Percentiles rank a stretch among this genome's conserved stretches.
Conservation (phyloP, 2,888 invertebrate genomes). For the Leucophenga maculata region DNA sequence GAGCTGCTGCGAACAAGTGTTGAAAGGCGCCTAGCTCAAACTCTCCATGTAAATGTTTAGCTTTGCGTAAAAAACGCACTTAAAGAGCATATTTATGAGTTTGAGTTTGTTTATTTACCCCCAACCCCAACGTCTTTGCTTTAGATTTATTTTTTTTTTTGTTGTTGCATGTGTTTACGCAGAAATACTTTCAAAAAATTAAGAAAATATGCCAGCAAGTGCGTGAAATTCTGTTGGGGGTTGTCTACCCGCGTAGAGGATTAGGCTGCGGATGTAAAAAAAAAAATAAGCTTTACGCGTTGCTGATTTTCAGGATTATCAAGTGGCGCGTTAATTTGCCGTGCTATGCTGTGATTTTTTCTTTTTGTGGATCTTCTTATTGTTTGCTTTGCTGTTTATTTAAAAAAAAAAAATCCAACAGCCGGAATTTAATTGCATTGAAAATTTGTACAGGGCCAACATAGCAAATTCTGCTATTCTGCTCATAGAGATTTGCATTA, state of each 20-base stretch:
- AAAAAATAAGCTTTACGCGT: constrained; percentile 14
- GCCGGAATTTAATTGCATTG: background rate
- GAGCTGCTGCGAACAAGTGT: background rate
- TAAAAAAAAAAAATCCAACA: background rate
- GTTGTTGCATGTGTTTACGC: constrained; percentile 11
- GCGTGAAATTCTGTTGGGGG: background rate
- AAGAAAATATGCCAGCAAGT: constrained; percentile 11
- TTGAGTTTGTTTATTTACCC: background rate
- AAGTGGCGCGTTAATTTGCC: constrained; percentile 28
- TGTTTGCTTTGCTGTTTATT: background rate
- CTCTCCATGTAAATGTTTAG: no score
- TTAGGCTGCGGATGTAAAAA: background rate
- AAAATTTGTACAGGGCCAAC: background rate
- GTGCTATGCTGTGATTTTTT: constrained; percentile 15
- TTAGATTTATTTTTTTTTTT: background rate
- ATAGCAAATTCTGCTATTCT: background rate
- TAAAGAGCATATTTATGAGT: constrained; percentile 12
- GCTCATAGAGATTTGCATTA: background rate
- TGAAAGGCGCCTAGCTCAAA: constrained; percentile 1
- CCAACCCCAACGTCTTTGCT: background rate
- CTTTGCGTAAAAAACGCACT: background rate
- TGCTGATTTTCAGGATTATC: constrained; percentile 26
- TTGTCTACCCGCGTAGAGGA: background rate
- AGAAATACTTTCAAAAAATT: constrained; percentile 22
- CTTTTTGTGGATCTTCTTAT: background rate